Conservation (phyloP, 2,888 invertebrate genomes). For the Drosophila pseudotakahashii region DNA sequence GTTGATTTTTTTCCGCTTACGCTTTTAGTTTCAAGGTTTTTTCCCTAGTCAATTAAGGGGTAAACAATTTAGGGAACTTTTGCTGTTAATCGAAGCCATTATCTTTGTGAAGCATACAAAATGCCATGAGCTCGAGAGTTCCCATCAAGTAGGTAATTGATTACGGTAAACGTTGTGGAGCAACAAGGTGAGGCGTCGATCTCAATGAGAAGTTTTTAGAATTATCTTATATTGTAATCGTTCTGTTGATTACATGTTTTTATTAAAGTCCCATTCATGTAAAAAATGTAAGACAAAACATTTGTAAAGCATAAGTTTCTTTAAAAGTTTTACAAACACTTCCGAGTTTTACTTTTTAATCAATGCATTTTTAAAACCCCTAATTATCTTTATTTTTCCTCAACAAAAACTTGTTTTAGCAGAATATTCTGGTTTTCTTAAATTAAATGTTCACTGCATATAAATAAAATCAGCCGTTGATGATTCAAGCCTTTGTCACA, state of each 20-base stretch:
- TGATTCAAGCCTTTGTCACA: not conserved
- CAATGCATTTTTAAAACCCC: too few relatives aligned
- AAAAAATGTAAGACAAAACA: not conserved
- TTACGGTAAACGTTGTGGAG: conserved; percentile 36
- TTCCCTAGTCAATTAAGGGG: conserved; percentile 35
- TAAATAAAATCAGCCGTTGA: not conserved
- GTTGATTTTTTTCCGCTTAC: conserved; percentile 20
- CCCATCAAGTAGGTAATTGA: conserved; percentile 25
- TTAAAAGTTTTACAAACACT: not conserved
- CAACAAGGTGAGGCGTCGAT: conserved; percentile 24
- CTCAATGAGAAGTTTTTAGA: not conserved
- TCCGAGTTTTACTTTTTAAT: not conserved
- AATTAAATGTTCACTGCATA: not conserved
- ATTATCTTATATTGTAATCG: not conserved
- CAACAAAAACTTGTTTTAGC: not conserved
- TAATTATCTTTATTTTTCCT: not conserved
- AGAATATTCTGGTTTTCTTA: not conserved
- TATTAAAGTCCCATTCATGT: too few relatives aligned
- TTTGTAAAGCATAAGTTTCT: not conserved
- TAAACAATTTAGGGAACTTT: conserved; percentile 45
- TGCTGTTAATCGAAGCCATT: conserved; percentile 28
- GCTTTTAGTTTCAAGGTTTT: conserved; percentile 11
- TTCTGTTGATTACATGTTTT: not conserved
- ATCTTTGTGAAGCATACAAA: conserved; percentile 7
- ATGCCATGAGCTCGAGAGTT: conserved; percentile 7